Percentiles rank a stretch among this genome's conserved stretches.
Conservation (phyloP, 2,113 vertebrate genomes). For the Oreochromis spilurus region DNA sequence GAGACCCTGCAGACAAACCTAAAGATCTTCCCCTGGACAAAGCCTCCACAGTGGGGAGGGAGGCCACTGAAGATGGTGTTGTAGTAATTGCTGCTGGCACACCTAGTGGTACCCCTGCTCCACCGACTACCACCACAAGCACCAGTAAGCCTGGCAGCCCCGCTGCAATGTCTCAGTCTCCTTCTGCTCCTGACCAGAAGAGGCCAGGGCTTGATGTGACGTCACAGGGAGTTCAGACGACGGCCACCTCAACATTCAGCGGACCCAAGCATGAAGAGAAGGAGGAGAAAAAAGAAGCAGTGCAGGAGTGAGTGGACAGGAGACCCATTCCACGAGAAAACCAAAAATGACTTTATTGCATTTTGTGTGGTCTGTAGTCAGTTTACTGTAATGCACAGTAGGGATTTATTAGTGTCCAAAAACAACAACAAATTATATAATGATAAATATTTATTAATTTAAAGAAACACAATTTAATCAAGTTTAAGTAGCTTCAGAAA, state of each 20-base stretch:
- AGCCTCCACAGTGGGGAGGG: constrained; percentile 53
- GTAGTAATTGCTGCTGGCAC: constrained; percentile 17
- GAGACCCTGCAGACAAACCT: constrained; percentile 85
- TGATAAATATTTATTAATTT: not conserved
- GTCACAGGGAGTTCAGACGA: constrained; percentile 94
- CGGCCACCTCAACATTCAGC: constrained; percentile 79
- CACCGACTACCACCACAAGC: constrained; percentile 65
- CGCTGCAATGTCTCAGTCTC: constrained; percentile 80
- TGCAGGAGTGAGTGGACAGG: constrained; percentile 85
- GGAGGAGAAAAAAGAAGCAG: constrained; percentile 89
- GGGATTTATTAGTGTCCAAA: not conserved
- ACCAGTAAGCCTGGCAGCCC: constrained; percentile 89
- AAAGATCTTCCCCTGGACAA: constrained; percentile 88
- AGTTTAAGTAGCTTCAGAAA: not conserved
- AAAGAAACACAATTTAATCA: not conserved
- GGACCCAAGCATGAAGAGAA: constrained; percentile 86
- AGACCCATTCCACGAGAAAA: not conserved
- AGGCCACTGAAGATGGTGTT: constrained; percentile 31
- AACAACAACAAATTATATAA: not conserved
- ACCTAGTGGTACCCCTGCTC: constrained; percentile 31
- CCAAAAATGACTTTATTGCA: not conserved
- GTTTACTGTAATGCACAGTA: not conserved
- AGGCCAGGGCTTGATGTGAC: constrained; percentile 87
- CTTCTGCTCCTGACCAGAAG: constrained; percentile 80
- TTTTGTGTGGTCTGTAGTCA: not conserved